Evolutionary conservation across 1,140 invertebrate genomes (phyloP).

Genomic region (Pseudomyrmex cubaensis): DNA sequence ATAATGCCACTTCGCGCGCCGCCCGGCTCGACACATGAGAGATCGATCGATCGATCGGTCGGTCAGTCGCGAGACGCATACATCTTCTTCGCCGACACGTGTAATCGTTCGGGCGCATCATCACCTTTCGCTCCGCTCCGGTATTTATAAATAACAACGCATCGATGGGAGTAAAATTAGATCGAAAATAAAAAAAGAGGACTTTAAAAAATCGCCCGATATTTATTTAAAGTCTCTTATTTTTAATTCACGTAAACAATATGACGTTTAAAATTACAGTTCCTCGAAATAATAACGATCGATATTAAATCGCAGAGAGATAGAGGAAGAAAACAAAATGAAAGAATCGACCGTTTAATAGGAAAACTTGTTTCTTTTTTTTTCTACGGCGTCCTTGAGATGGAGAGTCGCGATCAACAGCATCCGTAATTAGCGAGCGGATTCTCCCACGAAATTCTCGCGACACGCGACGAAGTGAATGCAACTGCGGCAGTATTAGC

Average conservation of each 20-base stretch:
- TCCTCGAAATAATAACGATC: neutral
- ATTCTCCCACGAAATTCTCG: slow-evolving; percentile 46
- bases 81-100: slow-evolving; percentile 26
- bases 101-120: slow-evolving; percentile 43
- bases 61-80: neutral
- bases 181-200: slow-evolving; percentile 13
- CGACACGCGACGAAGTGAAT: slow-evolving; percentile 39
- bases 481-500: slow-evolving; percentile 4
- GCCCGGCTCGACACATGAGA: neutral
- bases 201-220: slow-evolving; percentile 29
- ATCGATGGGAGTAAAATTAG: slow-evolving; percentile 45
- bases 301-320: neutral
- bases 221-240: slow-evolving; percentile 50
- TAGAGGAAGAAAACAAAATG: neutral
- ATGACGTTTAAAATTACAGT: neutral
- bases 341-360: neutral
- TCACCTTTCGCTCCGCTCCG: slow-evolving; percentile 10
- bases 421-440: slow-evolving; percentile 23
- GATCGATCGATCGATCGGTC: slow-evolving; percentile 30
- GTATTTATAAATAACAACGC: slow-evolving; percentile 52
- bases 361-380: neutral
- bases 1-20: slow-evolving; percentile 37
- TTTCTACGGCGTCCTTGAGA: slow-evolving; percentile 41
- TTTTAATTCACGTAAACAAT: slow-evolving; percentile 19
- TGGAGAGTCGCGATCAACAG: slow-evolving; percentile 14